phyloP scores from a whole-genome alignment of 2,113 vertebrate genomes.

The Mormoops blainvillei region DNA sequence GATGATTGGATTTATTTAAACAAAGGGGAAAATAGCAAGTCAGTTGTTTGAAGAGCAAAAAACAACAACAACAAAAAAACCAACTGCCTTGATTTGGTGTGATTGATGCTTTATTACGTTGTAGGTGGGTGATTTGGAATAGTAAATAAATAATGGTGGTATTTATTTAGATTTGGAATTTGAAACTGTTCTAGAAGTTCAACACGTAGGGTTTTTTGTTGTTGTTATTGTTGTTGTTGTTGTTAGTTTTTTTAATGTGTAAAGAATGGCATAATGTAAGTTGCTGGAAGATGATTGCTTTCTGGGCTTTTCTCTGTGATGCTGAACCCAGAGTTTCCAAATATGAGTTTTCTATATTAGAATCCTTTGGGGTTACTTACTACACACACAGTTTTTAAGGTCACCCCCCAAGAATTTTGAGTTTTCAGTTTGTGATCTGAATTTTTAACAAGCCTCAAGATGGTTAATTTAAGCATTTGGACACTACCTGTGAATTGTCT shows the following conservation, averaged over 20 bases:
- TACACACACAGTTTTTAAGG: neutral
- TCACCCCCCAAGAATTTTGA: neutral
- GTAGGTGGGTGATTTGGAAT: neutral
- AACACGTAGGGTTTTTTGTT: neutral
- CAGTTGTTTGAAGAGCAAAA: slow-evolving; percentile 9
- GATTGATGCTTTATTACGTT: slow-evolving; percentile 47
- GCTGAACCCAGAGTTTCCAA: neutral
- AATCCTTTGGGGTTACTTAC: neutral
- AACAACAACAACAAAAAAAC: no score
- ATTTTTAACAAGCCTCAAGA: neutral
- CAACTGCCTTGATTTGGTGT: neutral
- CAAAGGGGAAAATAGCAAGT: slow-evolving; percentile 45
- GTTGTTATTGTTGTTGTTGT: neutral
- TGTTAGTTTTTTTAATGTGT: neutral
- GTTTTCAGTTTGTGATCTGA: neutral
- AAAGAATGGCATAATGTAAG: neutral
- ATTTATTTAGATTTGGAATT: slow-evolving; percentile 37
- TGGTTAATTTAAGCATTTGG: neutral
- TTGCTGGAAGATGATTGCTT: neutral
- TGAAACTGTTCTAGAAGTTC: neutral
- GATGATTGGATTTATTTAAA: slow-evolving; percentile 50
- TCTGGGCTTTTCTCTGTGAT: neutral
- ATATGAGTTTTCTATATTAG: neutral
- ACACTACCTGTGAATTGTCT: neutral
- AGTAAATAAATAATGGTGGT: neutral